Percentiles rank a stretch among this genome's conserved stretches.
phyloP scores from a whole-genome alignment of 23 tunicate species.

The Trididemnum clinides region DNA sequence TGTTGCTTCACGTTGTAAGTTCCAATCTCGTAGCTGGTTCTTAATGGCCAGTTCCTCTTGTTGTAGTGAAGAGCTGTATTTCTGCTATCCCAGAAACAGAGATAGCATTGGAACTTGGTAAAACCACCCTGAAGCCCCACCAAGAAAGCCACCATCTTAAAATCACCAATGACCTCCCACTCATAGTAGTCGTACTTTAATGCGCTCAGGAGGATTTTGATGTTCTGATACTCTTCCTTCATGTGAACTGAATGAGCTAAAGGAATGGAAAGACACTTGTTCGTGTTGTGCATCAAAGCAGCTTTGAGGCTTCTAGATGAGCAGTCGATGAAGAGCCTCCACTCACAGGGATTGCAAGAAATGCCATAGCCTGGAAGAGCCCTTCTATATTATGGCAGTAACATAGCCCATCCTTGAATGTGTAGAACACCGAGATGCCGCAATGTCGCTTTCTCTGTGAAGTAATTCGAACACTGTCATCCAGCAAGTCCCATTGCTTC shows the following conservation, averaged over 20 bases:
- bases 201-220: slow-evolving; percentile 31
- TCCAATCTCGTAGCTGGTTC: too few species aligned
- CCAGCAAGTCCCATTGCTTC: slow-evolving; percentile 46
- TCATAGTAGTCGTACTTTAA: slow-evolving; percentile 31
- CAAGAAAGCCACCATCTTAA: slow-evolving; percentile 42
- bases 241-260: slow-evolving; percentile 33
- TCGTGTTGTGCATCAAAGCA: slow-evolving; percentile 45
- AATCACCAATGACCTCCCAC: slow-evolving; percentile 45
- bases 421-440: slow-evolving; percentile 23
- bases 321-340: slow-evolving; percentile 41
- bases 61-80: too few species aligned
- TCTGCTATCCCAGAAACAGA: too few species aligned
- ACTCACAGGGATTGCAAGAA: slow-evolving; percentile 36
- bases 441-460: slow-evolving; percentile 46
- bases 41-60: too few species aligned
- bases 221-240: slow-evolving; percentile 40
- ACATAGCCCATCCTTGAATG: slow-evolving; percentile 21
- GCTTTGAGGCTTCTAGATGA: slow-evolving; percentile 43
- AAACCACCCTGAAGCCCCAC: slow-evolving; percentile 43
- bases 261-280: slow-evolving; percentile 51
- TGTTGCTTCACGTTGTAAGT: too few species aligned
- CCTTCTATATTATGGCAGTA: slow-evolving; percentile 39
- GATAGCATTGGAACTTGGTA: too few species aligned
- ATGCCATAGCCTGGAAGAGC: slow-evolving; percentile 32
- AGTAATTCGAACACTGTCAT: slow-evolving; percentile 25